Percentiles rank a stretch among this genome's conserved stretches.
Evolutionary conservation across 2,888 invertebrate genomes (phyloP).

Genomic region (Perizoma affinitatum): DNA sequence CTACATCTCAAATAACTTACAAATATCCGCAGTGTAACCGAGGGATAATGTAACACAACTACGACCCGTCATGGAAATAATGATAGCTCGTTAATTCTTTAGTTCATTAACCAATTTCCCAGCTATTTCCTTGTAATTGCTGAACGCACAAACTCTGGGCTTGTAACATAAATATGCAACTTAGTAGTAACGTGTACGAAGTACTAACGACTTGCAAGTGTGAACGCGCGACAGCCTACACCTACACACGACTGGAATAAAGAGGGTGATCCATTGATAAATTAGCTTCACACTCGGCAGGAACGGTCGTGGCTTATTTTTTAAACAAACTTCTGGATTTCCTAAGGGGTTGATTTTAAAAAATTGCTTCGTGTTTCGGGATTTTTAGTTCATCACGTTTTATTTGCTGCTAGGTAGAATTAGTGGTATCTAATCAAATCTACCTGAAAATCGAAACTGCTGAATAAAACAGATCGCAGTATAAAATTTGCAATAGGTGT

Average conservation of each 20-base stretch:
- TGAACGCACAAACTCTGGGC: conserved; percentile 12
- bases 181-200: conserved; percentile 23
- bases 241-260: conserved; percentile 9
- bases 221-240: conserved; percentile 27
- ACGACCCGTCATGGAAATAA: conserved; percentile 18
- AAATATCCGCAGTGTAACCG: background rate
- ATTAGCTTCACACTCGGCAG: too few species aligned
- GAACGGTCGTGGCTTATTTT: too few species aligned
- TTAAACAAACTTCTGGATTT: too few species aligned
- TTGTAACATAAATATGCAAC: conserved; percentile 31
- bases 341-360: too few species aligned
- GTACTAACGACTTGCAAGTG: conserved; percentile 14
- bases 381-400: too few species aligned
- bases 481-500: too few species aligned
- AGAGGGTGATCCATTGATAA: conserved; percentile 2
- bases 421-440: too few species aligned
- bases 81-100: conserved; percentile 21
- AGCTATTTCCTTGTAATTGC: conserved; percentile 32
- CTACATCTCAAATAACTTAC: conserved; percentile 12
- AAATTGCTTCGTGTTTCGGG: too few species aligned
- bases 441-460: too few species aligned
- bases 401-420: too few species aligned
- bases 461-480: too few species aligned
- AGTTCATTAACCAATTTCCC: conserved; percentile 33
- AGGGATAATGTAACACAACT: conserved; percentile 16